Conservation (phyloP, 1,140 invertebrate species). For the Rhyzopertha dominica region DNA sequence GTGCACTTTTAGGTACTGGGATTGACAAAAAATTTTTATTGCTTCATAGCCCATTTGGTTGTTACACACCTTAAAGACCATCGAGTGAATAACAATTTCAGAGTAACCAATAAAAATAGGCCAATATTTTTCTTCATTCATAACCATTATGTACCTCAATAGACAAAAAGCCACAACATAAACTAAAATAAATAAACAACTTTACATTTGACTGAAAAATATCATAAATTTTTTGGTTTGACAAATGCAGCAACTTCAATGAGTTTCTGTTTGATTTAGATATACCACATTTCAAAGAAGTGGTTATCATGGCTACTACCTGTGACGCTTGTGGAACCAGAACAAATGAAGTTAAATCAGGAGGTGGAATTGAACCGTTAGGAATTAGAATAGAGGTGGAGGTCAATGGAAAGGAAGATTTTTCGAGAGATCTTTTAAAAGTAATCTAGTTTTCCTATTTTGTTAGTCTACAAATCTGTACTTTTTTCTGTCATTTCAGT, state of each 20-base stretch:
- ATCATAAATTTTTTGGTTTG: too few relatives aligned
- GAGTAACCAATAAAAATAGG: too few relatives aligned
- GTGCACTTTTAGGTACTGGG: too few relatives aligned
- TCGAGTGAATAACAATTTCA: too few relatives aligned
- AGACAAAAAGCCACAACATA: conserved; percentile 2
- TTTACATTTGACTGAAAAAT: too few relatives aligned
- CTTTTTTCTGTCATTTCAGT: conserved; percentile 49
- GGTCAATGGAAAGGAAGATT: conserved; percentile 70
- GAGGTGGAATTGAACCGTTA: conserved; percentile 79
- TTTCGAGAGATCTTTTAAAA: conserved; percentile 90
- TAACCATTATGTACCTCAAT: not conserved
- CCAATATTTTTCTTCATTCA: too few relatives aligned
- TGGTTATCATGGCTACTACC: conserved; percentile 92
- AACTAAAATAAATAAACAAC: too few relatives aligned
- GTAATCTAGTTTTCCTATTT: conserved; percentile 45
- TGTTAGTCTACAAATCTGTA: not conserved
- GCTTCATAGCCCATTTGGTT: too few relatives aligned
- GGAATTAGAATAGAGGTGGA: conserved; percentile 76
- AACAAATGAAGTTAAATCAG: conserved; percentile 95
- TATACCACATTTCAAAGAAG: conserved; percentile 96
- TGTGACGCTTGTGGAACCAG: conserved; percentile 88
- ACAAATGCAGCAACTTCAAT: too few relatives aligned
- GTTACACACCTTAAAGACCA: too few relatives aligned
- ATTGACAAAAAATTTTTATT: too few relatives aligned
- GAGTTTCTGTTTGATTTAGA: too few relatives aligned